Base-by-base conservation (phyloP, 2,888 invertebrate species). In the Tethea ocularis region DNA sequence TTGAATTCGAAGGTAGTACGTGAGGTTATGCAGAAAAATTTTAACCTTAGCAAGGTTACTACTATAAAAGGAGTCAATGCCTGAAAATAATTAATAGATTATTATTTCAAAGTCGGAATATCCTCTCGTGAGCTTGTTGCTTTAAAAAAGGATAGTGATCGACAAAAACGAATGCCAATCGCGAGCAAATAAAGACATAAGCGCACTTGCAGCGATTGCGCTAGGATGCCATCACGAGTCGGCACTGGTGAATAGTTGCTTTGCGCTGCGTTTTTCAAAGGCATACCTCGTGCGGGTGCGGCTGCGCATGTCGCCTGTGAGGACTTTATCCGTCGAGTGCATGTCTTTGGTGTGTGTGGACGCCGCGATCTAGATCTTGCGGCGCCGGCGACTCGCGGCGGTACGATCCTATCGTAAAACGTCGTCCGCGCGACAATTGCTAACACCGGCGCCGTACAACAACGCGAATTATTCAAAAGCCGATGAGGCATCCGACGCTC, bases 341-440 rank as follows among this genome's bases (percentile, higher is more conserved):
- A 84, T 83, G 89, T 88, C 89, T 89, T 87, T 88, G 89, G 84
- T 78, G 84, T 78, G 84, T 79, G 77, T 75, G 71, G 67, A 76
- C 78, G 83, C 87, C 89, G 89, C 88, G 88, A 91, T 91, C 91
- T 90, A 91, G 91, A 93, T 92, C 80, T 72, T 67, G 75, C 88
- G 87, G 83, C 85, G 86, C 82, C 84, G 87, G 72, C 79, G 78
- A 71, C 72, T 46, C 46, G 46, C 69, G 76, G 80, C 84, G 88
- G 88, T 74, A 73, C 79, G 91, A 91, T 91, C 83, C 74, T 91
- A 92, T 92, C 91, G 80, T 74, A 83, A 87, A 87, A 77, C 78
- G 82, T 46, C 46, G 46, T 74, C 80, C 75, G 82, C 84, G 89
- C 90, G 91, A 91, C 91, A 91, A 91, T 90, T 91, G 90, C 89